Base-by-base conservation (phyloP, 2,888 invertebrate genomes). In the Pomacea canaliculata region DNA sequence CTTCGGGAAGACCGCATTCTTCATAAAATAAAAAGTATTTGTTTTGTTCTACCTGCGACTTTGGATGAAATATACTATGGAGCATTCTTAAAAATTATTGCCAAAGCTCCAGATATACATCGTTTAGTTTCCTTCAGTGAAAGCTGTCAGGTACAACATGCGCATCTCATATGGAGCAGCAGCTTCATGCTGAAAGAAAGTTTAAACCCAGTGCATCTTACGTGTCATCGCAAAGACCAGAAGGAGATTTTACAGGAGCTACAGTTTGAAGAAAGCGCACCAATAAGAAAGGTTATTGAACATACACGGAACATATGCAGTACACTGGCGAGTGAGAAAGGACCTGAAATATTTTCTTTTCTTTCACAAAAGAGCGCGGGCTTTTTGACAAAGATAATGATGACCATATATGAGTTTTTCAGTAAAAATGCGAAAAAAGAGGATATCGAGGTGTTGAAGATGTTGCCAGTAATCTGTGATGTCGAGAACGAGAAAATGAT, bases 11-110 rank as follows among this genome's bases (percentile, higher is more conserved):
- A 71, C 46, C 23, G 49, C 13, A 23, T 80, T 3, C 73, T 77
- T 27, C 13, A 16, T n/a, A 51, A 63, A 46, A 60, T 80, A 18
- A 73, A 46, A 23, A 60, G 63, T 48, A 77, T 78, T 27, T 72
- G 63, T 13, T 80, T 80, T 66, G n/a, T 80, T n/a, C 27, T 70
- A 4, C 78, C 78, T 19, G 60, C 27, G 63, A 23, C 67, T 12
- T 76, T 65, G 71, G 23, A 23, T 23, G 37, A 16, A 19, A 59
- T 65, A 37, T 12, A 37, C 1, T 37, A n/a, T 18, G 49, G 18
- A 8, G 27, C 19, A 18, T 56, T 56, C 62, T 74, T 59, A 9
- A 12, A 4, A 19, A n/a, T 27, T 70, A 68, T 23, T 72, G 56
- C 49, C 18, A 13, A 23, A 76, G 27, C 46, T 79, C 27, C 66